Evolutionary conservation across 2,797 vertebrate genomes (phyloP).

Genomic region (Sternotherus odoratus): DNA sequence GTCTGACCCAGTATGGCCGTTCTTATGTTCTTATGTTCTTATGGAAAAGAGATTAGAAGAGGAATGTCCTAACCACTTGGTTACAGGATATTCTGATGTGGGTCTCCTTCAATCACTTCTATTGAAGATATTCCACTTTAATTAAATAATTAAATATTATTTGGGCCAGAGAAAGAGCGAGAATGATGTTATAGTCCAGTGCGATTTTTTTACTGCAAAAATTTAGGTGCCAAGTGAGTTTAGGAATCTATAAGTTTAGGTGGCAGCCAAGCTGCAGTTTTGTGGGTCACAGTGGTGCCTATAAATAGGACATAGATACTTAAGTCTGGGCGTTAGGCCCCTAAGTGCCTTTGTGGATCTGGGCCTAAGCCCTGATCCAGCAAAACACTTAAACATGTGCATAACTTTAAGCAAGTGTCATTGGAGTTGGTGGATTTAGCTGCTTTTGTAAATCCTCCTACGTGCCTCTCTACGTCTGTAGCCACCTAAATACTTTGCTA

Average conservation of each 20-base stretch:
- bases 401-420: neutral
- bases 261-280: neutral
- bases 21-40: too few species aligned
- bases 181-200: too few species aligned
- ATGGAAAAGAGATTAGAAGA: too few species aligned
- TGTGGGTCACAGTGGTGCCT: neutral
- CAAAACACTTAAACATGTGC: neutral
- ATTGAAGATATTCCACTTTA: neutral
- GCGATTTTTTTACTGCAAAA: too few species aligned
- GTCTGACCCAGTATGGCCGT: too few species aligned
- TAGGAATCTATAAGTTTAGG: too few species aligned
- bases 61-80: neutral
- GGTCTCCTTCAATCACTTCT: neutral
- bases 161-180: neutral
- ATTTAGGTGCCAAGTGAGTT: too few species aligned
- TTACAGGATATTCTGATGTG: neutral
- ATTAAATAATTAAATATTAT: neutral
- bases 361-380: neutral
- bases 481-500: accelerated
- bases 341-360: neutral
- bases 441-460: neutral
- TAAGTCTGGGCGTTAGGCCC: neutral
- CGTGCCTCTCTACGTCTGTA: neutral
- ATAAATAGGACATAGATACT: neutral
- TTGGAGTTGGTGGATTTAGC: neutral